Evolutionary conservation across 2,113 vertebrate genomes (phyloP), one percentile per base, ranked within the genome.

Genomic region (Cololabis saira): DNA sequence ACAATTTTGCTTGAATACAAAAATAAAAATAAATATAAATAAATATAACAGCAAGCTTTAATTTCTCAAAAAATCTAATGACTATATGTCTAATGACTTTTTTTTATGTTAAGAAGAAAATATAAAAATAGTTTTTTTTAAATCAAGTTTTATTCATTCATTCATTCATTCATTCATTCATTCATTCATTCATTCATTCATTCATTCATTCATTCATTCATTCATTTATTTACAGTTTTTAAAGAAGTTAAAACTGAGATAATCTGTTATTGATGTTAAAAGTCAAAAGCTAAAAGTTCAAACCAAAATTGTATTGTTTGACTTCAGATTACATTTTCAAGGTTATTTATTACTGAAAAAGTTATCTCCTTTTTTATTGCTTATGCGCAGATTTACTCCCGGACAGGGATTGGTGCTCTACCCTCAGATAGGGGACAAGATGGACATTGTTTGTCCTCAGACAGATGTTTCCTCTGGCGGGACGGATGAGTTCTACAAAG

Each of bases 391-490:
- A 90, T 99, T 99, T 85, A 91, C 92, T 85, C 93, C 95, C 61
- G 94, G 95, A 88, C 95, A 93, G 93, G 98, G 98, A 90, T 90
- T 98, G 92, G 93, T 97, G 88, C 93, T 99, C 83, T 97, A 95
- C 78, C 98, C 98, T 88, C 95, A 99, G 84, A 98, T 99, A 75
- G 98, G 98, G 89, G 97, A 99, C 92, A 99, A 99, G 94, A 93
- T 99, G 95, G 97, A 99, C 93, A 99, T 99, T 73, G 97, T 99
- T 89, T 99, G 98, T 92, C 98, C 98, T 75, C 94, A 95, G 73
- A 92, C 93, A 76, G 94, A 94, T 82, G 93, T 94, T 86, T 93
- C 93, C 84, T 67, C 91, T 57, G 93, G 93, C 67, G 94, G 90
- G 74, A 94, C 92, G 75, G 96, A 96, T 83, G 96, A 99, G 90